Conservation (phyloP, 2,888 invertebrate species). For the Hypolimnas misippus region DNA sequence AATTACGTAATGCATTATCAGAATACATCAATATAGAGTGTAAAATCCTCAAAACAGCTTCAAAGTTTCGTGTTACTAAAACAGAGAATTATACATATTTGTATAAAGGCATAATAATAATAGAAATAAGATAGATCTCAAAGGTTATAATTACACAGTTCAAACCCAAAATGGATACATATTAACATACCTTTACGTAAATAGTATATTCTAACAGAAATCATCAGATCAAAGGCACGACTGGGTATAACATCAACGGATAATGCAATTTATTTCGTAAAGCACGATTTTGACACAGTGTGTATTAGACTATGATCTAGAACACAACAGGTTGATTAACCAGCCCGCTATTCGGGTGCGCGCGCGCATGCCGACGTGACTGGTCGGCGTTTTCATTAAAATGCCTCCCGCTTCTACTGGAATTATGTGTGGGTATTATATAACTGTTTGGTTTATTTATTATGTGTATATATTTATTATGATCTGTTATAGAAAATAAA, state of each 20-base stretch:
- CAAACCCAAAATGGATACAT: neutral
- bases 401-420: conserved; percentile 64
- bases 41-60: too few species aligned
- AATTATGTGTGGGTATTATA: conserved; percentile 35
- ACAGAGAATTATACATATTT: too few species aligned
- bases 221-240: conserved; percentile 17
- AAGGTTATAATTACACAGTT: too few species aligned
- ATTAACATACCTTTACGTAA: neutral
- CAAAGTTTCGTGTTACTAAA: too few species aligned
- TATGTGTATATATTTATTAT: conserved; percentile 7
- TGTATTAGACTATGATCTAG: conserved; percentile 33
- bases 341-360: conserved; percentile 62
- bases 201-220: neutral
- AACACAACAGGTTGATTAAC: conserved; percentile 47
- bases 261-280: conserved; percentile 37
- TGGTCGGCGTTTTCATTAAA: conserved; percentile 73
- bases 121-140: too few species aligned
- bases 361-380: conserved; percentile 69
- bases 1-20: too few species aligned
- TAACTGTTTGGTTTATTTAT: conserved; percentile 22
- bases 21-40: too few species aligned
- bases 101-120: too few species aligned
- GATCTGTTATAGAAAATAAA: neutral
- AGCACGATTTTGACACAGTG: conserved; percentile 40
- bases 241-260: conserved; percentile 20